Conservation (phyloP, 2,888 invertebrate genomes). For the Leptopilina drosophilae region DNA sequence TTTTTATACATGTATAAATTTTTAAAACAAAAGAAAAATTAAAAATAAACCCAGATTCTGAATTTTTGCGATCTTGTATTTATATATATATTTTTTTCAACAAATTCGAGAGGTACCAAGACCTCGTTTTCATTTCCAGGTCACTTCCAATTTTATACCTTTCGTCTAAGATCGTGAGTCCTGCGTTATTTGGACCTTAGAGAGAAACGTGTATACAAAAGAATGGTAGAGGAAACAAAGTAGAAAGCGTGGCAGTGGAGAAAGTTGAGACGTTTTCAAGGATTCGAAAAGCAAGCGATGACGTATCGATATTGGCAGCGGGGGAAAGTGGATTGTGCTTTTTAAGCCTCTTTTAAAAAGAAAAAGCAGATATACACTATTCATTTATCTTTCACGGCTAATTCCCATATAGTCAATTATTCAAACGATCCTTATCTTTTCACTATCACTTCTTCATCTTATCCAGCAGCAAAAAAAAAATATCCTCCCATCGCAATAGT, state of each 20-base stretch:
- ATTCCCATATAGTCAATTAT: too few species aligned
- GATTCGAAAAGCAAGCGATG: slow-evolving; percentile 30
- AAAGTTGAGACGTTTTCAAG: slow-evolving; percentile 49
- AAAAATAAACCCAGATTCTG: neutral
- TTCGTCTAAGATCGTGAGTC: slow-evolving; percentile 47
- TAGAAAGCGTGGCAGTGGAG: slow-evolving; percentile 54
- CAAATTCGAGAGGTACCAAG: slow-evolving; percentile 39
- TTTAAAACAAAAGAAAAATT: too few species aligned
- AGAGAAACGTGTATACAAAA: slow-evolving; percentile 49
- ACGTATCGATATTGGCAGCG: slow-evolving; percentile 2
- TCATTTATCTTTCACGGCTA: too few species aligned
- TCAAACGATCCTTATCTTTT: neutral
- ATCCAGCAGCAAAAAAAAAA: too few species aligned
- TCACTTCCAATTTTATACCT: slow-evolving; percentile 43
- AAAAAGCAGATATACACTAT: too few species aligned
- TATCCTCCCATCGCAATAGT: too few species aligned
- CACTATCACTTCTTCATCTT: too few species aligned
- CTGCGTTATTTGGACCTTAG: slow-evolving; percentile 47
- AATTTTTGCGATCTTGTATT: slow-evolving; percentile 7
- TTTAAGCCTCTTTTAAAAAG: slow-evolving; percentile 15
- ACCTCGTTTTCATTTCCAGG: slow-evolving; percentile 52
- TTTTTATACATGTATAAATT: too few species aligned
- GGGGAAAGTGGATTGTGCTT: slow-evolving; percentile 27
- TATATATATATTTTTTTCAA: neutral
- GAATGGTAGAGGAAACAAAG: slow-evolving; percentile 52